Evolutionary conservation across 1,140 invertebrate species (phyloP).

Genomic region (Microplitis demolitor): DNA sequence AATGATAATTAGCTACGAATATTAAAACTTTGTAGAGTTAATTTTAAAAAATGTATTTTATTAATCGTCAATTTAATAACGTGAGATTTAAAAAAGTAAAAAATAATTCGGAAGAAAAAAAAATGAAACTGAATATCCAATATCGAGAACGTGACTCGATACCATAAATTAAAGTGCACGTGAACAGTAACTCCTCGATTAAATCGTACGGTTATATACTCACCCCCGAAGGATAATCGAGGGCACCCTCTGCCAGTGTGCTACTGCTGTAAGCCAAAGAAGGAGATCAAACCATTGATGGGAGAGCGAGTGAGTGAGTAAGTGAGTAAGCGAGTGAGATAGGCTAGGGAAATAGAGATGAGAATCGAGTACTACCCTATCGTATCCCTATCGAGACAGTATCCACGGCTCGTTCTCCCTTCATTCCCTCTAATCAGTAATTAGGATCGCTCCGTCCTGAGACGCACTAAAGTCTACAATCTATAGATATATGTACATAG

Average conservation of each 20-base stretch:
- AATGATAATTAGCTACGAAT: too few relatives aligned
- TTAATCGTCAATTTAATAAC: too few relatives aligned
- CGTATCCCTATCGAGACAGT: constrained; percentile 2
- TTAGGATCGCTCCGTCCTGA: constrained; percentile 41
- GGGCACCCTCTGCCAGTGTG: background rate
- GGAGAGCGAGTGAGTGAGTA: background rate
- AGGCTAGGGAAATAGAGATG: background rate
- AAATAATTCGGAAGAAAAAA: background rate
- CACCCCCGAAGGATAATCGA: constrained; percentile 9
- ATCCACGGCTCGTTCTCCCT: constrained; percentile 26
- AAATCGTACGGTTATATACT: constrained; percentile 17
- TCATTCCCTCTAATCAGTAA: constrained; percentile 43
- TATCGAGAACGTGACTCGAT: constrained; percentile 15
- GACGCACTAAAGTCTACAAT: constrained; percentile 18
- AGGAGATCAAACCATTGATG: background rate
- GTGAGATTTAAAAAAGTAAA: too few relatives aligned
- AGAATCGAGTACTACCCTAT: background rate
- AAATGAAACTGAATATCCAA: constrained; percentile 5
- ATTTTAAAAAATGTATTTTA: too few relatives aligned
- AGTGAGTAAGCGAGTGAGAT: background rate
- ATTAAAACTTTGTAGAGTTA: too few relatives aligned
- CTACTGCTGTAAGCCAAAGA: background rate
- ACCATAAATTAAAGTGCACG: constrained; percentile 30
- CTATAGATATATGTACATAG: too few relatives aligned
- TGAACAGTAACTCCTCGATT: constrained; percentile 27